Conservation (phyloP, 23 tunicate species). For the Ascidia mentula region DNA sequence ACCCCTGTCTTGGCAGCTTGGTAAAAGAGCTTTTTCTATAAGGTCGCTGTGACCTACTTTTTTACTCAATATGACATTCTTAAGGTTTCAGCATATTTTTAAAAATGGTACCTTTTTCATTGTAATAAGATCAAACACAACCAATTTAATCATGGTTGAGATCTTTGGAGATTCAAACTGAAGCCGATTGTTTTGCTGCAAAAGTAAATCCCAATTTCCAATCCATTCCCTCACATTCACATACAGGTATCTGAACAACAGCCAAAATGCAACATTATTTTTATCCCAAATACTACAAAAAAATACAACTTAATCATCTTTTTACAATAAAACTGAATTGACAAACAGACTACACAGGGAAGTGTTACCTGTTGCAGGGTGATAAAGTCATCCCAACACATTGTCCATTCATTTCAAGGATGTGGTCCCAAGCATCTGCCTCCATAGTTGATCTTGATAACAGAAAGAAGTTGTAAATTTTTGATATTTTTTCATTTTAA, state of each 20-base stretch:
- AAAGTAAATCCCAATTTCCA: not conserved
- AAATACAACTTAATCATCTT: too few relatives aligned
- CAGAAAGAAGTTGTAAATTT: too few relatives aligned
- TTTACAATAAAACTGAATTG: not conserved
- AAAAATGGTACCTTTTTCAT: constrained; percentile 65
- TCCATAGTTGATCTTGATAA: constrained; percentile 36
- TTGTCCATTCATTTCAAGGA: constrained; percentile 58
- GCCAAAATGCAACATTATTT: not conserved
- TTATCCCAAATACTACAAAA: not conserved
- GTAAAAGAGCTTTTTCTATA: too few relatives aligned
- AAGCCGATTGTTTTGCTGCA: constrained; percentile 1
- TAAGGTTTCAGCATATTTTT: too few relatives aligned
- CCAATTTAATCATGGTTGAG: constrained; percentile 32
- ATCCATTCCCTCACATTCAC: constrained; percentile 59
- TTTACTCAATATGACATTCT: too few relatives aligned
- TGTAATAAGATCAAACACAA: constrained; percentile 56
- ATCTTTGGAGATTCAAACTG: constrained; percentile 15
- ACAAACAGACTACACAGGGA: not conserved
- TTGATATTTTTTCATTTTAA: too few relatives aligned
- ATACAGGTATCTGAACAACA: constrained; percentile 48
- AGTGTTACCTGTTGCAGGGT: constrained; percentile 44
- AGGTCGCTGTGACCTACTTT: too few relatives aligned
- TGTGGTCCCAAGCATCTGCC: constrained; percentile 69
- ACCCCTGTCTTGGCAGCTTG: too few relatives aligned
- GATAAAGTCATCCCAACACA: constrained; percentile 78